These are phyloP conservation scores for Dioctria rufipes DNA, from an alignment of 2,888 invertebrate species.

Conservation along the genomic window DNA sequence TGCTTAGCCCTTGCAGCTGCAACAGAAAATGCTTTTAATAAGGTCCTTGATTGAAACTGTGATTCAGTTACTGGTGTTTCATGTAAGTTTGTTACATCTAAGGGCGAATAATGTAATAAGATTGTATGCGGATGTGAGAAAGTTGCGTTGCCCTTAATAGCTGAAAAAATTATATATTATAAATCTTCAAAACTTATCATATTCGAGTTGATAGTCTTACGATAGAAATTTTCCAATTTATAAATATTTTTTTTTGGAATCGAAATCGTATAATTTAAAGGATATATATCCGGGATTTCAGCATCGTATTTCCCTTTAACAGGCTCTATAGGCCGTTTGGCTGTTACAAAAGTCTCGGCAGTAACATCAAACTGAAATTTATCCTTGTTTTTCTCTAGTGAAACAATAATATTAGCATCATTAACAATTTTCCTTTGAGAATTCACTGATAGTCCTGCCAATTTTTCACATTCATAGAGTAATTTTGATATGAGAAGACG, in stretches of 20 bases:
- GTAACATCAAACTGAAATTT: slow-evolving; percentile 77
- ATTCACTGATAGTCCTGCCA: slow-evolving; percentile 74
- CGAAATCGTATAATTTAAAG: slow-evolving; percentile 75
- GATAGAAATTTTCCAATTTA: slow-evolving; percentile 76
- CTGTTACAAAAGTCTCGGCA: slow-evolving; percentile 79
- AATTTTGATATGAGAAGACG: slow-evolving; percentile 78
- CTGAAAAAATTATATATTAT: slow-evolving; percentile 50
- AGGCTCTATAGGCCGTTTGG: slow-evolving; percentile 76
- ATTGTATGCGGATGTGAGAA: slow-evolving; percentile 83
- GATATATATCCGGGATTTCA: slow-evolving; percentile 81
- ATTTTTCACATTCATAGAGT: slow-evolving; percentile 79
- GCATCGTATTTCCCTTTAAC: slow-evolving; percentile 72
- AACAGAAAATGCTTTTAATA: slow-evolving; percentile 83
- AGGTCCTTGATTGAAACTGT: slow-evolving; percentile 80
- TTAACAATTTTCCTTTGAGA: slow-evolving; percentile 75
- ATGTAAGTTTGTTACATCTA: slow-evolving; percentile 78
- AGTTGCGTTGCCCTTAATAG: slow-evolving; percentile 62
- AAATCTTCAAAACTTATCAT: not conserved
- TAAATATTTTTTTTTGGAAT: slow-evolving; percentile 76
- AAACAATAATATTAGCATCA: slow-evolving; percentile 75
- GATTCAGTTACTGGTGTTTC: slow-evolving; percentile 78
- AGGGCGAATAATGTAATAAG: slow-evolving; percentile 79
- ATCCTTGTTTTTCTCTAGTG: slow-evolving; percentile 76
- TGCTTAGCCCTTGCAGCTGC: slow-evolving; percentile 85
- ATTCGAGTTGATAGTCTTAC: slow-evolving; percentile 74